phyloP scores from a whole-genome alignment of 1,140 invertebrate genomes.

The Aphaenogaster ashmeadi region DNA sequence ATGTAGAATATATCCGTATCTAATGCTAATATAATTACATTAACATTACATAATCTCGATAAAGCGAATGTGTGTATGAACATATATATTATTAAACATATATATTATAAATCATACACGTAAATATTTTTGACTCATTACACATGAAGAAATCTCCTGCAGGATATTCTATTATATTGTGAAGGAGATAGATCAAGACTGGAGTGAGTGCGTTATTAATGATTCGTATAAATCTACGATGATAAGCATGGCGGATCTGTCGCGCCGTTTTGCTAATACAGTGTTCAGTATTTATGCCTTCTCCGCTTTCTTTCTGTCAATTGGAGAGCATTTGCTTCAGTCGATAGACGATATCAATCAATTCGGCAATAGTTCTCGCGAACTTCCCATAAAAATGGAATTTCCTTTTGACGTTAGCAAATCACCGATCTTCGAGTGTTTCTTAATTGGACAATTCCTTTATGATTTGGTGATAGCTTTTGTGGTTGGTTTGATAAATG shows the following conservation, averaged over 20 bases:
- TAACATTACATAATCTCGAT: background rate
- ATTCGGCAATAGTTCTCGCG: constrained; percentile 4
- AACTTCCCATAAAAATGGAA: constrained; percentile 69
- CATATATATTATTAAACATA: background rate
- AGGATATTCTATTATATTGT: constrained; percentile 51
- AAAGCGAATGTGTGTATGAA: background rate
- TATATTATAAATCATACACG: background rate
- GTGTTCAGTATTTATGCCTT: background rate
- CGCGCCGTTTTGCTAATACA: constrained; percentile 26
- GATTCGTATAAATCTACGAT: constrained; percentile 27
- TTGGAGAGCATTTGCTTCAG: constrained; percentile 32
- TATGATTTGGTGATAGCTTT: constrained; percentile 35
- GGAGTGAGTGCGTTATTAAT: constrained; percentile 25
- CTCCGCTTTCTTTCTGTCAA: constrained; percentile 29
- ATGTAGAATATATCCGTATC: background rate
- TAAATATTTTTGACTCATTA: background rate
- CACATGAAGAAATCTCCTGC: background rate
- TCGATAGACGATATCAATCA: background rate
- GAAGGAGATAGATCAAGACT: constrained; percentile 16
- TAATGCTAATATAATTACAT: background rate
- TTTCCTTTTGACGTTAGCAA: constrained; percentile 52
- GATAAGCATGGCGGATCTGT: constrained; percentile 12
- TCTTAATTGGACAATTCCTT: constrained; percentile 52
- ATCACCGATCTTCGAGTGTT: constrained; percentile 51
- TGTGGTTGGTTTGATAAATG: constrained; percentile 31